These are phyloP conservation scores for Fissipunctia ypsillon DNA, from an alignment of 2,888 invertebrate genomes.

Conservation along the genomic window DNA sequence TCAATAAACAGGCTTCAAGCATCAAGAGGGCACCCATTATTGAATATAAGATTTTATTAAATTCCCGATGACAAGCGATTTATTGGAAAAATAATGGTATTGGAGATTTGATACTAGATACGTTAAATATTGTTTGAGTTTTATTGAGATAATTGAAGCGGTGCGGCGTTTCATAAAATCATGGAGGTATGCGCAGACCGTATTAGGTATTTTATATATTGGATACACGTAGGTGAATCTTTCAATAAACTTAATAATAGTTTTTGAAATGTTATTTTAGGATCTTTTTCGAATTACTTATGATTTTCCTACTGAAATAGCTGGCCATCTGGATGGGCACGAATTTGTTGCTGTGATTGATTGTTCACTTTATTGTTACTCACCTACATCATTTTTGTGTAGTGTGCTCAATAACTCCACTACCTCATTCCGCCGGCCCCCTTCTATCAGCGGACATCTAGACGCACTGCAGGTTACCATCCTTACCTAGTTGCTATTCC, in stretches of 20 bases:
- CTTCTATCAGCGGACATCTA: too few relatives aligned
- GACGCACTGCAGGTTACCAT: too few relatives aligned
- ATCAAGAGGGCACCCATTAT: constrained; percentile 70
- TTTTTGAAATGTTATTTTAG: constrained; percentile 6
- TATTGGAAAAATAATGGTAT: constrained; percentile 67
- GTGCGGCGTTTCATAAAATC: constrained; percentile 26
- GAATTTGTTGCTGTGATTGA: background rate
- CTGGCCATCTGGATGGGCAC: background rate
- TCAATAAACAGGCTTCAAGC: constrained; percentile 70
- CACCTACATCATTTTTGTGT: too few relatives aligned
- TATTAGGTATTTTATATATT: constrained; percentile 18
- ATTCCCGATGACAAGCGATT: constrained; percentile 70
- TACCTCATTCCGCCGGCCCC: too few relatives aligned
- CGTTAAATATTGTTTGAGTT: constrained; percentile 45
- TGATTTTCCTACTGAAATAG: background rate
- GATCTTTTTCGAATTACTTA: background rate
- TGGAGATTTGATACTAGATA: constrained; percentile 58
- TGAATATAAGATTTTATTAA: constrained; percentile 74
- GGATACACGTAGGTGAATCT: constrained; percentile 22
- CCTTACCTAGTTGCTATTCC: too few relatives aligned
- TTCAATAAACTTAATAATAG: constrained; percentile 21
- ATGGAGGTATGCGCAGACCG: constrained; percentile 24
- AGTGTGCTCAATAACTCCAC: too few relatives aligned
- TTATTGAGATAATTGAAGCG: constrained; percentile 49
- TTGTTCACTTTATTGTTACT: background rate